These are phyloP conservation scores for Hyalella azteca DNA, from an alignment of 2,888 invertebrate genomes.

Conservation along the genomic window DNA sequence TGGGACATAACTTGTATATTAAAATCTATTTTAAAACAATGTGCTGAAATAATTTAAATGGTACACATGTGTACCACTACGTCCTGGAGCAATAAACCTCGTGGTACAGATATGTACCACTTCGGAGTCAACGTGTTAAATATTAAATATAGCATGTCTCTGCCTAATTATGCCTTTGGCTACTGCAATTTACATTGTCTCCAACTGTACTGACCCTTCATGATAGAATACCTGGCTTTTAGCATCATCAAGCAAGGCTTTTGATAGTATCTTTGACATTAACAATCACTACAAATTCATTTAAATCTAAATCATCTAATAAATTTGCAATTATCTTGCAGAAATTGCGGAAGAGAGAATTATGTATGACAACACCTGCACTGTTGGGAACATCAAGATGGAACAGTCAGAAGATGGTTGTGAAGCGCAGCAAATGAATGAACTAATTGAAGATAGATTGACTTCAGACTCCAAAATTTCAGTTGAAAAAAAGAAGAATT, in stretches of 20 bases:
- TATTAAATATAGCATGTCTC: neutral
- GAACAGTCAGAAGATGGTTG: neutral
- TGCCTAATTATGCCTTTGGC: no score
- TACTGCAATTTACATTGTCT: no score
- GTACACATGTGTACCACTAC: conserved; percentile 6
- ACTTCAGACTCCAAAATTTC: neutral
- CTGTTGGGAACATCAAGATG: neutral
- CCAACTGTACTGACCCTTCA: no score
- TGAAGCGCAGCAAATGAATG: neutral
- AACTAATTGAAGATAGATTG: neutral
- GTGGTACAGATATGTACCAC: conserved; percentile 26
- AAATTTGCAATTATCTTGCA: no score
- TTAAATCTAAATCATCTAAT: no score
- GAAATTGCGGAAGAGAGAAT: no score
- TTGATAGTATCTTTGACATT: no score
- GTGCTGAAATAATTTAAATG: conserved; percentile 8
- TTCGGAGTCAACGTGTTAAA: neutral
- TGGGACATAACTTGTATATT: neutral
- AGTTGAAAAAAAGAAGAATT: neutral
- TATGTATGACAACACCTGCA: no score
- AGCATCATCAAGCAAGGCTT: no score
- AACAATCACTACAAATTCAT: no score
- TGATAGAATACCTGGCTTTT: no score
- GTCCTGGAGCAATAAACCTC: neutral
- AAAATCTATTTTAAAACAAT: neutral